Evolutionary conservation across 2,797 vertebrate species (phyloP).

Genomic region (Halcyon badia): DNA sequence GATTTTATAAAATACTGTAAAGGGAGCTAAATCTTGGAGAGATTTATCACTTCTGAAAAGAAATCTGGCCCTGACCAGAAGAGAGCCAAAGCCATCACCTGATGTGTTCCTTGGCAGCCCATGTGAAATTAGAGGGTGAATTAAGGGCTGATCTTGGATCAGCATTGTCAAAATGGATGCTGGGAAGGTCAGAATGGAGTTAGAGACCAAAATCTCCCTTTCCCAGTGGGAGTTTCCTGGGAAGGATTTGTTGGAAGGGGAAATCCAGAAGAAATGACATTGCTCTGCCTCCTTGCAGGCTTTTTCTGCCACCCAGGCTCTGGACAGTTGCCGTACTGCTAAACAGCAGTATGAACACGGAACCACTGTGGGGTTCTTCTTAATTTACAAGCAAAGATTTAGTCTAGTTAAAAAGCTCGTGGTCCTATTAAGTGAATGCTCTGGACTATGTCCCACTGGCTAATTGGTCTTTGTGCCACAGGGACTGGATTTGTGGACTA

Average conservation of each 20-base stretch:
- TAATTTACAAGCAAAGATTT: background rate
- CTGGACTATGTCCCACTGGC: background rate
- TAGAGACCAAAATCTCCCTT: background rate
- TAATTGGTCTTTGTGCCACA: background rate
- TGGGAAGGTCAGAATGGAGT: background rate
- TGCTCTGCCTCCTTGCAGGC: background rate
- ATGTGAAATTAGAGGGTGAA: background rate
- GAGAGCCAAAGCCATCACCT: background rate
- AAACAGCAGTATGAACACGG: background rate
- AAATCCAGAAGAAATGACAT: background rate
- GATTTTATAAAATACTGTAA: background rate
- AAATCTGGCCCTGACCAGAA: background rate
- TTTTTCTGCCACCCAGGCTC: background rate
- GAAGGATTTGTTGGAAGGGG: background rate
- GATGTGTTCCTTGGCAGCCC: background rate
- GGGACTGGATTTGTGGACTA: background rate
- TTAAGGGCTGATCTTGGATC: background rate
- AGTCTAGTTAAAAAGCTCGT: background rate
- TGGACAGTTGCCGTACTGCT: accelerated
- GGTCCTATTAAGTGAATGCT: background rate
- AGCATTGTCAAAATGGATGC: background rate
- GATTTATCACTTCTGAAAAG: background rate
- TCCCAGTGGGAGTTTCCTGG: background rate
- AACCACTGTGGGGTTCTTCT: background rate
- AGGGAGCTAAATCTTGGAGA: background rate